phyloP scores from a whole-genome alignment of 2,113 vertebrate species.

The Diphyllodes magnificus region DNA sequence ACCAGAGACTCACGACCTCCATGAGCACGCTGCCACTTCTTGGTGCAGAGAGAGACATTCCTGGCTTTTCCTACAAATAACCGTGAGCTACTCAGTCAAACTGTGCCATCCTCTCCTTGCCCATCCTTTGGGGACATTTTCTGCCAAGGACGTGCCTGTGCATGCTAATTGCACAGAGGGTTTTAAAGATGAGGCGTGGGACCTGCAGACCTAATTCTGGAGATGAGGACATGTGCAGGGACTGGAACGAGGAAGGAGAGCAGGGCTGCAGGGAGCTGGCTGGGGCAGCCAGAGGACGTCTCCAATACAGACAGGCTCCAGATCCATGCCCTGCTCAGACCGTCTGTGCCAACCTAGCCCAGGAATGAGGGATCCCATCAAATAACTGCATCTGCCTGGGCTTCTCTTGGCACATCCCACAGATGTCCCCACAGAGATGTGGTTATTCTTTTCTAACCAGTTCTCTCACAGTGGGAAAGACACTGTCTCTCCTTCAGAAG shows the following conservation, averaged over 20 bases:
- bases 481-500: not conserved
- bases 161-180: not conserved
- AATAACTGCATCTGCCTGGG: not conserved
- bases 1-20: not conserved
- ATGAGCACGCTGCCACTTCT: not conserved
- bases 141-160: not conserved
- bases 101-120: not conserved
- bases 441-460: fast-evolving
- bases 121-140: not conserved
- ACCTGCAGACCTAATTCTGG: not conserved
- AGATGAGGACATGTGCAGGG: not conserved
- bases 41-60: not conserved
- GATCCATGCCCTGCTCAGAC: not conserved
- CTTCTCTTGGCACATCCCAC: not conserved
- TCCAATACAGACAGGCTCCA: not conserved
- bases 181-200: not conserved
- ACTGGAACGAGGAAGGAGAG: not conserved
- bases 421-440: not conserved
- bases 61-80: not conserved
- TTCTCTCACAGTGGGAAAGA: not conserved
- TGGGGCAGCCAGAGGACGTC: not conserved
- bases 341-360: not conserved
- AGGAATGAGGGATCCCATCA: not conserved
- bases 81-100: not conserved
- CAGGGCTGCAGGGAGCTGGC: not conserved